Conservation (phyloP, 2,113 vertebrate species). For the Pampusana beccarii region DNA sequence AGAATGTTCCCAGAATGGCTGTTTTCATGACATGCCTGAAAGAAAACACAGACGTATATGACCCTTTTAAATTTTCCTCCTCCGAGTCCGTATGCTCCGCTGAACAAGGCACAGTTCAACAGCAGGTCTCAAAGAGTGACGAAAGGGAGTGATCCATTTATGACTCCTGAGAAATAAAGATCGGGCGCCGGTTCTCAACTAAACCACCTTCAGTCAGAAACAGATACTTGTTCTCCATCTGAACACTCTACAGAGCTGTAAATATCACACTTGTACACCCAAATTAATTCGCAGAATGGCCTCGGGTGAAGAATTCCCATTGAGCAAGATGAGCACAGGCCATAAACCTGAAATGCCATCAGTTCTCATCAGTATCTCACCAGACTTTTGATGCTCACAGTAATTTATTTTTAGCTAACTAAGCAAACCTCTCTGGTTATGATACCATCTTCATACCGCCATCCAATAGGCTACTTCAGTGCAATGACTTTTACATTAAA, state of each 20-base stretch:
- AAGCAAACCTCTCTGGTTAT: background rate
- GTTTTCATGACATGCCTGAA: conserved; percentile 65
- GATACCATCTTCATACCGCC: background rate
- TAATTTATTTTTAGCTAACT: conserved; percentile 19
- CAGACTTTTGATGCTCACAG: background rate
- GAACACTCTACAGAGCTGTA: conserved; percentile 13
- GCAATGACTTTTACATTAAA: conserved; percentile 34
- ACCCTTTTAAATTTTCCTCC: conserved; percentile 64
- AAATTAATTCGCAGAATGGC: conserved; percentile 56
- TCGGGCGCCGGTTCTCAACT: background rate
- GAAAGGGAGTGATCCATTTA: background rate
- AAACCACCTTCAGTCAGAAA: conserved; percentile 9
- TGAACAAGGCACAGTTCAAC: conserved; percentile 39
- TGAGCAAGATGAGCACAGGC: conserved; percentile 36
- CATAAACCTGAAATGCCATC: conserved; percentile 58
- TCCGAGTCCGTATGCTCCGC: conserved; percentile 27
- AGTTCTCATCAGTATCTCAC: background rate
- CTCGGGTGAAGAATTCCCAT: conserved; percentile 44
- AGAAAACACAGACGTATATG: conserved; percentile 60
- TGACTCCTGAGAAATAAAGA: conserved; percentile 21
- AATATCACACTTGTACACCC: conserved; percentile 44
- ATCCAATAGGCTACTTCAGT: background rate
- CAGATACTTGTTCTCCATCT: conserved; percentile 27
- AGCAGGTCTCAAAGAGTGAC: conserved; percentile 28
- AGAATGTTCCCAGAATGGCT: conserved; percentile 66